phyloP scores from a whole-genome alignment of 2,797 vertebrate genomes.

The Lateolabrax maculatus region DNA sequence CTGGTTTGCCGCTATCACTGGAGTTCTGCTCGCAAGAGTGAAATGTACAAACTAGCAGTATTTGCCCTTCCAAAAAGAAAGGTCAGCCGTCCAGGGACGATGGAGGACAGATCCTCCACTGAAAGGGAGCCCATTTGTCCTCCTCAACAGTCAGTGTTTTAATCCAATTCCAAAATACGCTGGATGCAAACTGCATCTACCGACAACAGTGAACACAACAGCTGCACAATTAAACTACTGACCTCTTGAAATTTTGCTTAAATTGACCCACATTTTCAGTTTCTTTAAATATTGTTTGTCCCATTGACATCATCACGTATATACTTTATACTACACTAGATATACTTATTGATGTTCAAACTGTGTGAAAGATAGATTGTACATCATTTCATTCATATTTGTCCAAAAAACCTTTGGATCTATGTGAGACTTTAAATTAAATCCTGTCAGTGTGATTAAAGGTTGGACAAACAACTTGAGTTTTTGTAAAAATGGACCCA shows the following conservation, averaged over 20 bases:
- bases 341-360: background rate
- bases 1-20: constrained; percentile 24
- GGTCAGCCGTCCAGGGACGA: background rate
- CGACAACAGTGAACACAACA: background rate
- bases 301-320: too few relatives aligned
- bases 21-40: background rate
- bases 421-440: background rate
- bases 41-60: background rate
- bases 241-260: too few relatives aligned
- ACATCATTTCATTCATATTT: background rate
- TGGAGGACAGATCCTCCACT: background rate
- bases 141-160: background rate
- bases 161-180: background rate
- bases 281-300: too few relatives aligned
- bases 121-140: background rate
- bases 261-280: background rate
- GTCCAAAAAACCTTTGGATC: background rate
- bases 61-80: background rate
- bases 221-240: background rate
- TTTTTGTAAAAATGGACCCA: background rate
- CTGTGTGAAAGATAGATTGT: background rate
- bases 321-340: too few relatives aligned
- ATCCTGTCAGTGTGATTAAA: background rate
- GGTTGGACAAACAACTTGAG: background rate
- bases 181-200: background rate